Evolutionary conservation across 2,888 invertebrate species (phyloP).

Genomic region (Phrixothrix hirtus): DNA sequence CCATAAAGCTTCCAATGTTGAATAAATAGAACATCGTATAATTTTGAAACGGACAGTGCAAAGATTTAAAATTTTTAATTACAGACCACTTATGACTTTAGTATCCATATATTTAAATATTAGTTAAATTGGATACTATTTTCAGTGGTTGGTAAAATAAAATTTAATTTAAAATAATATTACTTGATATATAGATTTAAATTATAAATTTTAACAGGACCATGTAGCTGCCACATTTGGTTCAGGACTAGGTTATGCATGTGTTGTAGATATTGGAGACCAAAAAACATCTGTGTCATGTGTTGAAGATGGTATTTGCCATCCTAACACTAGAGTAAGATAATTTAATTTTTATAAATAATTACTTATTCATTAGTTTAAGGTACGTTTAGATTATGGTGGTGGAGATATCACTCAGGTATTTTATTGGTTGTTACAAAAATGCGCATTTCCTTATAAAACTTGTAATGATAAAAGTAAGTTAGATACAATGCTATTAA

Average conservation of each 20-base stretch:
- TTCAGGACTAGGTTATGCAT: slow-evolving; percentile 82
- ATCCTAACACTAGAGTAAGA: slow-evolving; percentile 76
- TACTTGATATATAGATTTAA: not conserved
- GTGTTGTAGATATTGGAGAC: slow-evolving; percentile 94
- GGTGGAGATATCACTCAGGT: slow-evolving; percentile 91
- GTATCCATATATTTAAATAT: too few species aligned
- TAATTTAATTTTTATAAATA: not conserved
- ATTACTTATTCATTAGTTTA: slow-evolving; percentile 16
- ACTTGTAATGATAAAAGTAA: slow-evolving; percentile 74
- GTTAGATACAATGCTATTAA: slow-evolving; percentile 77
- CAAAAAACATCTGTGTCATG: slow-evolving; percentile 95
- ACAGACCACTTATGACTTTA: too few species aligned
- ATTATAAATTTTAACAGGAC: slow-evolving; percentile 59
- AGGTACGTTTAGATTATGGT: slow-evolving; percentile 80
- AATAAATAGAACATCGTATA: too few species aligned
- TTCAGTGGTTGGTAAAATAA: too few species aligned
- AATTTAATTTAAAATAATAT: too few species aligned
- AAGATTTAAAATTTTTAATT: too few species aligned
- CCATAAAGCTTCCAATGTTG: too few species aligned
- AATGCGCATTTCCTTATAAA: slow-evolving; percentile 89
- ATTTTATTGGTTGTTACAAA: slow-evolving; percentile 84
- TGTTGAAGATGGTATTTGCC: slow-evolving; percentile 95
- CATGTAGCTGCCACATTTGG: slow-evolving; percentile 87
- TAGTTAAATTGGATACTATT: too few species aligned
- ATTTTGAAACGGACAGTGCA: too few species aligned